Conservation (phyloP, 1,140 invertebrate species). For the Pseudachorutes palmiensis region DNA sequence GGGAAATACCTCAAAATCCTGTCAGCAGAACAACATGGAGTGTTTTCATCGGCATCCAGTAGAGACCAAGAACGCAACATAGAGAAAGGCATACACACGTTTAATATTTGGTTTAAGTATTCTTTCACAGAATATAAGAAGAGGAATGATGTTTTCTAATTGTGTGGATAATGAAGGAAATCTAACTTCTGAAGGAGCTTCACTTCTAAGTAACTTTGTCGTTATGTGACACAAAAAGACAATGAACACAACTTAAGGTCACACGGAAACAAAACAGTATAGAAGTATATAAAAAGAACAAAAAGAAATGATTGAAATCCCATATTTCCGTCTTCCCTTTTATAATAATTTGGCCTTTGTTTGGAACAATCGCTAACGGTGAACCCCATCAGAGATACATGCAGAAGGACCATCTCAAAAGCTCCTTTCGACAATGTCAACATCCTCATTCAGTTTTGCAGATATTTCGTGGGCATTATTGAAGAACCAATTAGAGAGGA, state of each 20-base stretch:
- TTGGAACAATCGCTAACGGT: neutral
- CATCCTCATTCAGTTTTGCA: slow-evolving; percentile 6
- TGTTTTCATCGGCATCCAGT: slow-evolving; percentile 32
- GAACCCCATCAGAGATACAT: slow-evolving; percentile 35
- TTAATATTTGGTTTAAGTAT: neutral
- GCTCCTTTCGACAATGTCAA: slow-evolving; percentile 58
- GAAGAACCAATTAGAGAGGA: neutral
- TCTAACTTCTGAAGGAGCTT: no score
- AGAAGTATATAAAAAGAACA: no score
- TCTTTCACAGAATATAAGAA: no score
- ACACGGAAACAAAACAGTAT: no score
- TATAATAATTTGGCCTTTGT: neutral
- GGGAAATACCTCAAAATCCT: slow-evolving; percentile 39
- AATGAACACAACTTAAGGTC: no score
- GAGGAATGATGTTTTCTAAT: no score
- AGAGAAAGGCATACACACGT: slow-evolving; percentile 23
- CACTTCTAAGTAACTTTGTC: no score
- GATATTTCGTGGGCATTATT: neutral
- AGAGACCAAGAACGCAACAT: slow-evolving; percentile 24
- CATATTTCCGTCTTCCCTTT: neutral
- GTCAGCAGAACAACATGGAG: slow-evolving; percentile 27
- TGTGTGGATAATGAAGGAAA: no score
- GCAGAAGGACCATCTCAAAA: slow-evolving; percentile 91
- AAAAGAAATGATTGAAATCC: no score
- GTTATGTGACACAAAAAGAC: no score